phyloP scores from a whole-genome alignment of 1,140 invertebrate species.

The Conus betulinus region DNA sequence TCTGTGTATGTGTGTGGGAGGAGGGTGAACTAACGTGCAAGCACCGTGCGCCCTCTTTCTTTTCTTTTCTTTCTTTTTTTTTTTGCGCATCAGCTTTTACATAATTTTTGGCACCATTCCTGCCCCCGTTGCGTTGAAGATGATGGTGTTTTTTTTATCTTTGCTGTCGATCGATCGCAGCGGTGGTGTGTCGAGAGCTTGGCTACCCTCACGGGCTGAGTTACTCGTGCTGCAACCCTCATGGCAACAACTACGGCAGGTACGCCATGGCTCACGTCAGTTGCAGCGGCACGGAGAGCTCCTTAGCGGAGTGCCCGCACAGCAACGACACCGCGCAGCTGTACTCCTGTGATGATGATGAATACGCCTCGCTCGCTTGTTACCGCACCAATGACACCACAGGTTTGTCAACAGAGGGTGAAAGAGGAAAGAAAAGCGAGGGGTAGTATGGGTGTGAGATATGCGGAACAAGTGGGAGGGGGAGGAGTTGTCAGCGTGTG shows the following conservation, averaged over 20 bases:
- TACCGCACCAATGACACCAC: slow-evolving; percentile 36
- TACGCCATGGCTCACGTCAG: slow-evolving; percentile 43
- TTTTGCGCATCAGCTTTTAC: too few species aligned
- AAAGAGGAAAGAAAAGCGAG: background rate
- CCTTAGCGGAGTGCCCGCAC: slow-evolving; percentile 52
- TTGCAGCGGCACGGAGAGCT: slow-evolving; percentile 58
- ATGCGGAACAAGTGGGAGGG: too few species aligned
- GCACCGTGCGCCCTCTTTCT: too few species aligned
- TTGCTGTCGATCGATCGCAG: slow-evolving; percentile 35
- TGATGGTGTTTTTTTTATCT: too few species aligned
- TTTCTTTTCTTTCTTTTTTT: too few species aligned
- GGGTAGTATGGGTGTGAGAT: background rate
- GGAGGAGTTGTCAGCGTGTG: background rate
- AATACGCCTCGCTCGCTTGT: slow-evolving; percentile 61
- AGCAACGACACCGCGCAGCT: background rate
- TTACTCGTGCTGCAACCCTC: slow-evolving; percentile 55
- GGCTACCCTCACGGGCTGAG: slow-evolving; percentile 55
- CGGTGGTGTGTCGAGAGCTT: slow-evolving; percentile 62
- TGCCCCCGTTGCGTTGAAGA: too few species aligned
- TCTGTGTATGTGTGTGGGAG: too few species aligned
- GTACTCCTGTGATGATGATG: slow-evolving; percentile 39
- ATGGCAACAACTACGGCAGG: slow-evolving; percentile 53
- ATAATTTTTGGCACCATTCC: too few species aligned
- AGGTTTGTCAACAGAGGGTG: background rate
- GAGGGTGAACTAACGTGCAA: too few species aligned